Percentiles rank a stretch among this genome's conserved stretches.
phyloP scores from a whole-genome alignment of 2,888 invertebrate species.

The Lissonota sp. region DNA sequence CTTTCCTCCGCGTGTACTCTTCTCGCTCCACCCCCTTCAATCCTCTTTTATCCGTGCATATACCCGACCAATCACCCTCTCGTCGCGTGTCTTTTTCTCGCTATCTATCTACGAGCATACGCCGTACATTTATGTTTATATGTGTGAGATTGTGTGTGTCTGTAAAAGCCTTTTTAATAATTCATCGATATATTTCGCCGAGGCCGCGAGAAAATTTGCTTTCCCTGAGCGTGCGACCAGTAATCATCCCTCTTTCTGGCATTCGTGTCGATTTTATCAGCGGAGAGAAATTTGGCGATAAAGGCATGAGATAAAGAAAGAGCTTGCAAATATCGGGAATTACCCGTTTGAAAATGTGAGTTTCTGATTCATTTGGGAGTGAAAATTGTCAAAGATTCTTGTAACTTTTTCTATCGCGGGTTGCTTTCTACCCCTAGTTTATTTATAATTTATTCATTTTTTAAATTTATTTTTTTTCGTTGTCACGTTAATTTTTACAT shows the following conservation, averaged over 20 bases:
- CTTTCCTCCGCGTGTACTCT: constrained; percentile 16
- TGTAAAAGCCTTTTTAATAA: constrained; percentile 42
- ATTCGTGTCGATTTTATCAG: constrained; percentile 53
- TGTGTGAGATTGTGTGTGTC: not conserved
- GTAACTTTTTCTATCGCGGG: too few species aligned
- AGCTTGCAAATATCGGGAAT: not conserved
- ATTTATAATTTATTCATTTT: too few species aligned
- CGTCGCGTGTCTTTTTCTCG: constrained; percentile 30
- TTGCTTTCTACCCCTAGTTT: too few species aligned
- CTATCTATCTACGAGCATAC: not conserved
- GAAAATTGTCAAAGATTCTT: too few species aligned
- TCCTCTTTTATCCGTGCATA: constrained; percentile 51
- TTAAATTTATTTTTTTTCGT: too few species aligned
- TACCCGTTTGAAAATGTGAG: too few species aligned
- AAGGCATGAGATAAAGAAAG: constrained; percentile 4
- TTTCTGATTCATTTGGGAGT: too few species aligned
- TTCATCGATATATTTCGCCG: constrained; percentile 57
- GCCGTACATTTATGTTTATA: not conserved
- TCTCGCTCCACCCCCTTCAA: constrained; percentile 37
- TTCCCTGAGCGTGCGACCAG: constrained; percentile 27
- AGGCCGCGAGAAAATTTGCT: constrained; percentile 27
- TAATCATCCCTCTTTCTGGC: constrained; percentile 26
- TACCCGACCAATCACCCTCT: constrained; percentile 55
- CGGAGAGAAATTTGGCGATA: constrained; percentile 26
- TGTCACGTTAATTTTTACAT: too few species aligned